Evolutionary conservation across 2,888 invertebrate genomes (phyloP).

Genomic region (Drosophila greeni): DNA sequence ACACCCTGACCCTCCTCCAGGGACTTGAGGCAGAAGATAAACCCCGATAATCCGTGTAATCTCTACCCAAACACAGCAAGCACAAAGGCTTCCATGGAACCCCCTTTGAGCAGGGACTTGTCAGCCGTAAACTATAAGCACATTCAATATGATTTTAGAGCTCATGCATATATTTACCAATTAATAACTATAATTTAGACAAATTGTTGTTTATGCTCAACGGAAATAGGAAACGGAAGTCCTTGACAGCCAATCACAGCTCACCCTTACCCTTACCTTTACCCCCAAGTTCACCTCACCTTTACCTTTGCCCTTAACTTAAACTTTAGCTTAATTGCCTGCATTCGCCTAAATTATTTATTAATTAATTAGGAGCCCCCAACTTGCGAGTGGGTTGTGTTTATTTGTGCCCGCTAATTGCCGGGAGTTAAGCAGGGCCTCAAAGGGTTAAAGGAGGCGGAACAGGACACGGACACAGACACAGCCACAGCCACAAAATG

Average conservation of each 20-base stretch:
- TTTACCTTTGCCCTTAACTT: conserved; percentile 19
- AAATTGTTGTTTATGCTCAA: conserved; percentile 58
- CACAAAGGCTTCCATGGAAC: conserved; percentile 19
- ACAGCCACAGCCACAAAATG: conserved; percentile 53
- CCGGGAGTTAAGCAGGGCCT: not conserved
- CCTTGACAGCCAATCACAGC: no score
- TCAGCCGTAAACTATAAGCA: not conserved
- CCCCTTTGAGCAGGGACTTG: not conserved
- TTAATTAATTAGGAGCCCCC: conserved; percentile 35
- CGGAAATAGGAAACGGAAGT: conserved; percentile 15
- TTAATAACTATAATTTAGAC: conserved; percentile 53
- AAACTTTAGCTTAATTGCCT: conserved; percentile 54
- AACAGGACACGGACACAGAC: not conserved
- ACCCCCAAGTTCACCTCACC: conserved; percentile 1
- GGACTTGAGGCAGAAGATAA: not conserved
- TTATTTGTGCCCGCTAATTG: conserved; percentile 26
- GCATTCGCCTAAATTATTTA: conserved; percentile 50
- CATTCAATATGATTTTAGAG: not conserved
- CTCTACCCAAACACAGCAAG: conserved; percentile 1
- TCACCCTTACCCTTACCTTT: conserved; percentile 12
- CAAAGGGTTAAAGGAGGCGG: not conserved
- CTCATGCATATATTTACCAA: conserved; percentile 26
- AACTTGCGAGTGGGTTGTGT: conserved; percentile 13
- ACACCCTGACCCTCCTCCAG: not conserved
- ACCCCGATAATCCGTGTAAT: conserved; percentile 9